Conservation (phyloP, 92 coral and sea anemone genomes). For the Bergia puertoricense region DNA sequence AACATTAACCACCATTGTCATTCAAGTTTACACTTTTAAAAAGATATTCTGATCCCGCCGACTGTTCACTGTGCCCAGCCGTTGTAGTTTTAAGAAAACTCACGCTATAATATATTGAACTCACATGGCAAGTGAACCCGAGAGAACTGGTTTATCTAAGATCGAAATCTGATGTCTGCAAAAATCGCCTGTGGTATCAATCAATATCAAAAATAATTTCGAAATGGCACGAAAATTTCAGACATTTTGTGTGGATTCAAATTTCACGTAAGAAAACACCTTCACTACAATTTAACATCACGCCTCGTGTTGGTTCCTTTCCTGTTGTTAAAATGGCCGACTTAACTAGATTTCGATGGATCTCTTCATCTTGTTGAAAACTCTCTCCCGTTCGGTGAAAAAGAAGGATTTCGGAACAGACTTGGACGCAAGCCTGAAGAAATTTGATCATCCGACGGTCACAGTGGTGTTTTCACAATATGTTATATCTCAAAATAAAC, state of each 20-base stretch:
- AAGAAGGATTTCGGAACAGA: conserved; percentile 17
- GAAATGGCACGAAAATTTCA: conserved; percentile 36
- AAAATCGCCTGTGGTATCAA: conserved; percentile 22
- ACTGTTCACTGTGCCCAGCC: conserved; percentile 6
- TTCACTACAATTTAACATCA: not conserved
- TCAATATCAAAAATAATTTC: not conserved
- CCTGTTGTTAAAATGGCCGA: conserved; percentile 7
- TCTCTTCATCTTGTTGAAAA: not conserved
- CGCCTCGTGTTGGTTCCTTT: conserved; percentile 26
- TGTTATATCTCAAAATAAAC: conserved; percentile 5
- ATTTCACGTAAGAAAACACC: conserved; percentile 15
- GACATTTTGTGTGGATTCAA: not conserved
- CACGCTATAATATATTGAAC: conserved; percentile 1
- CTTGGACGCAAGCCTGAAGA: not conserved
- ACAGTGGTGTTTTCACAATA: not conserved
- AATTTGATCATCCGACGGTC: not conserved
- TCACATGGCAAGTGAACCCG: not conserved
- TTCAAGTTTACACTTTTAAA: not conserved
- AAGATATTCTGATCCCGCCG: not conserved
- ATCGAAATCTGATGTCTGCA: conserved; percentile 26
- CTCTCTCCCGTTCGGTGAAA: not conserved
- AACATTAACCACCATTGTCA: not conserved
- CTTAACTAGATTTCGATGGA: not conserved
- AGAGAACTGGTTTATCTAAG: conserved; percentile 23
- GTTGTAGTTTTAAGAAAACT: not conserved